A percentile compares a stretch with the other conserved stretches of the same genome.
Conservation (phyloP, 2,888 invertebrate genomes). For the Nemotelus nigrinus region DNA sequence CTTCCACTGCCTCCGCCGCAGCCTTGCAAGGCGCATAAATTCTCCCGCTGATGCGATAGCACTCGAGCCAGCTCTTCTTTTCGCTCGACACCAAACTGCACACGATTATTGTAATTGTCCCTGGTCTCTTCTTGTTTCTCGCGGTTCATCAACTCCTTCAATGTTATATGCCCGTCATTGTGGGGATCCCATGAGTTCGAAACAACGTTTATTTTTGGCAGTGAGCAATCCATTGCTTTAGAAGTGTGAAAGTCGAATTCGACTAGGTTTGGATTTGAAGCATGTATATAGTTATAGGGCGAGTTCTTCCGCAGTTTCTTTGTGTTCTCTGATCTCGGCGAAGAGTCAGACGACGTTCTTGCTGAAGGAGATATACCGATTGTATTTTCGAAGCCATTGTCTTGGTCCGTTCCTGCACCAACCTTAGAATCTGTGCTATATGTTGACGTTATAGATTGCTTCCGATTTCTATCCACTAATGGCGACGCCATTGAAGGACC, state of each 20-base stretch:
- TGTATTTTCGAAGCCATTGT: not conserved
- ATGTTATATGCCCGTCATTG: constrained; percentile 77
- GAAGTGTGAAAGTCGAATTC: constrained; percentile 69
- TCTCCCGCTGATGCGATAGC: constrained; percentile 45
- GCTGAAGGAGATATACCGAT: not conserved
- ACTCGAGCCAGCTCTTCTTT: constrained; percentile 55
- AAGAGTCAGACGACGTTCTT: not conserved
- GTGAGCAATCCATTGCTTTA: constrained; percentile 60
- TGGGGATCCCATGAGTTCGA: constrained; percentile 64
- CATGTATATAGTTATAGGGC: constrained; percentile 74
- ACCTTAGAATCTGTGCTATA: constrained; percentile 45
- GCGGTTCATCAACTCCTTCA: constrained; percentile 82
- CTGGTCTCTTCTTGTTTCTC: constrained; percentile 78
- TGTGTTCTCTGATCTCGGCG: constrained; percentile 49
- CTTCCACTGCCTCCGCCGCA: not conserved
- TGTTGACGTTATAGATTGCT: constrained; percentile 46
- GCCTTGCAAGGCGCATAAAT: not conserved
- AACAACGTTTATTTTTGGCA: constrained; percentile 63
- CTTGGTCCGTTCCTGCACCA: constrained; percentile 4
- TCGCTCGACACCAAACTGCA: constrained; percentile 68
- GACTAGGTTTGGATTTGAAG: constrained; percentile 76
- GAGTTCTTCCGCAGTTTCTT: constrained; percentile 64
- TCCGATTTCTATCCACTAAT: constrained; percentile 36
- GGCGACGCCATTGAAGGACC: constrained; percentile 47
- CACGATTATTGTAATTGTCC: constrained; percentile 69